Percentiles rank a stretch among this genome's conserved stretches.
Conservation (phyloP, 2,797 vertebrate species). For the Myotis planiceps region DNA sequence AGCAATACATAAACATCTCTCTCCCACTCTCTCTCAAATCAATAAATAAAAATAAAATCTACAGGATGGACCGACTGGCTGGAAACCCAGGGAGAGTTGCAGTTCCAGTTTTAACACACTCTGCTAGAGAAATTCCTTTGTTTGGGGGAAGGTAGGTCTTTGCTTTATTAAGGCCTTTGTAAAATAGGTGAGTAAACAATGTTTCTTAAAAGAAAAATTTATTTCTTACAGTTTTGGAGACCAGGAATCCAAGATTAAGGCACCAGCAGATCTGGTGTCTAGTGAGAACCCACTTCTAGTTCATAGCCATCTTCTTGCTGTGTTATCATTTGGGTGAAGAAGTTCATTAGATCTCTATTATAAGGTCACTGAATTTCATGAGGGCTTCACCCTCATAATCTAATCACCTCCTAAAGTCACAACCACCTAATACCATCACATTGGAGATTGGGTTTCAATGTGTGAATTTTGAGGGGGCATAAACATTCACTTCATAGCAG, state of each 20-base stretch:
- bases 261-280: background rate
- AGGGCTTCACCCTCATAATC: background rate
- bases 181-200: background rate
- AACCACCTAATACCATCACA: background rate
- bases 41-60: background rate
- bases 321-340: background rate
- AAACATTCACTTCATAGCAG: background rate
- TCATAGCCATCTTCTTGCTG: background rate
- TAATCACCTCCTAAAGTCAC: background rate
- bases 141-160: background rate
- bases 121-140: background rate
- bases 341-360: background rate
- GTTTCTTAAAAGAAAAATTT: background rate
- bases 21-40: too few relatives aligned
- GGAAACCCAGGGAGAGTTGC: background rate
- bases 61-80: background rate
- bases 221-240: background rate
- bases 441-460: background rate
- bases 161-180: background rate
- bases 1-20: too few relatives aligned
- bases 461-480: background rate
- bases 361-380: background rate
- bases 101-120: background rate
- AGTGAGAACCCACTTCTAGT: background rate
- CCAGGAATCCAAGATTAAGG: background rate